Conservation (phyloP, 2,797 vertebrate species). For the Pogonophryne albipinna region DNA sequence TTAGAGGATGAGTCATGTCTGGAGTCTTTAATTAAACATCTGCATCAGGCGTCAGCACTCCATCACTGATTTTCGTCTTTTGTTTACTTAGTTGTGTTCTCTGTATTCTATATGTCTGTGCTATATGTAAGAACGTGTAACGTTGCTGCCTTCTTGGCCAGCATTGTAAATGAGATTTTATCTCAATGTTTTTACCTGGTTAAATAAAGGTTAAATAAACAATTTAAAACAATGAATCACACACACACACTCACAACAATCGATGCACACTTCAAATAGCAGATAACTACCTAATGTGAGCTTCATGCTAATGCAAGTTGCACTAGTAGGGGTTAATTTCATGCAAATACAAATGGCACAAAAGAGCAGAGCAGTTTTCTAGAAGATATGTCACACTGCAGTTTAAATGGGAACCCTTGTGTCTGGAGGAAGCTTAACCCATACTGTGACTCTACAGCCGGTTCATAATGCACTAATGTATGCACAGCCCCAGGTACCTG, state of each 20-base stretch:
- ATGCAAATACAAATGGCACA: constrained; percentile 12
- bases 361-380: constrained; percentile 1
- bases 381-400: not conserved
- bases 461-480: constrained; percentile 80
- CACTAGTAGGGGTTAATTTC: not conserved
- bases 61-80: not conserved
- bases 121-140: too few relatives aligned
- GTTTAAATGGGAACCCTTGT: constrained; percentile 39
- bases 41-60: constrained; percentile 46
- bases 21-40: constrained; percentile 80
- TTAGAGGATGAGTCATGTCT: constrained; percentile 68
- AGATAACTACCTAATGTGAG: constrained; percentile 1
- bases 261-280: not conserved
- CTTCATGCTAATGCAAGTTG: constrained; percentile 1
- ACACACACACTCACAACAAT: constrained; percentile 5
- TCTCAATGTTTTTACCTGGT: too few relatives aligned
- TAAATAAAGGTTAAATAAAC: too few relatives aligned
- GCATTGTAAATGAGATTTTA: too few relatives aligned
- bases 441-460: constrained; percentile 58
- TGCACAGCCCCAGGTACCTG: constrained; percentile 62
- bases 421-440: constrained; percentile 39
- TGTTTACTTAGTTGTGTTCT: too few relatives aligned
- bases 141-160: too few relatives aligned
- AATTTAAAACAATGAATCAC: too few relatives aligned
- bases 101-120: too few relatives aligned